These are phyloP conservation scores for Megathymus violae DNA, from an alignment of 1,140 invertebrate genomes.

Conservation along the genomic window DNA sequence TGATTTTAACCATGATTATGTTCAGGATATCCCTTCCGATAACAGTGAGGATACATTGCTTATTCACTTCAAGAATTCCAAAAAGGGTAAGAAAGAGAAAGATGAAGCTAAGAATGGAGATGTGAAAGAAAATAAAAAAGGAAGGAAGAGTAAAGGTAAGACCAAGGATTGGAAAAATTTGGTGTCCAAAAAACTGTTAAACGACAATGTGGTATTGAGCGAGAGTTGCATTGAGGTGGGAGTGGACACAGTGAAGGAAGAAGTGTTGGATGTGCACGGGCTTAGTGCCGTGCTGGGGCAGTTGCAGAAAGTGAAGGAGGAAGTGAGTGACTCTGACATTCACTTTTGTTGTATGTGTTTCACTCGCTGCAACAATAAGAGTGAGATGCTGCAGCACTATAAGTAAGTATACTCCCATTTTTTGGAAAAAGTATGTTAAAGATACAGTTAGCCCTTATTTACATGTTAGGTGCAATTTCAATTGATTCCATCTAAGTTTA, in stretches of 20 bases:
- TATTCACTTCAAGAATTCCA: slow-evolving; percentile 60
- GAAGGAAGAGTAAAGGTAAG: slow-evolving; percentile 50
- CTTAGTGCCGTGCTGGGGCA: slow-evolving; percentile 18
- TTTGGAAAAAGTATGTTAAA: too few relatives aligned
- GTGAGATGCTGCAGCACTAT: slow-evolving; percentile 71
- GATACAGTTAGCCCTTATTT: too few relatives aligned
- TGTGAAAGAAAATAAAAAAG: slow-evolving; percentile 45
- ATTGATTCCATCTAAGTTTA: too few relatives aligned
- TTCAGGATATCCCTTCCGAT: slow-evolving; percentile 49
- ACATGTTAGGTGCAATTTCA: too few relatives aligned
- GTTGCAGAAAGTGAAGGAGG: slow-evolving; percentile 27
- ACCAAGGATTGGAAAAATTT: slow-evolving; percentile 44
- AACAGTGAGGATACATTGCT: slow-evolving; percentile 65
- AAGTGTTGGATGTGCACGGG: slow-evolving; percentile 31
- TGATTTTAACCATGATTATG: slow-evolving; percentile 38
- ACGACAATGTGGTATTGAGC: slow-evolving; percentile 31
- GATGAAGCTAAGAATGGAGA: slow-evolving; percentile 45
- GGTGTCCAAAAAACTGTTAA: slow-evolving; percentile 5
- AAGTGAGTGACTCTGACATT: slow-evolving; percentile 19
- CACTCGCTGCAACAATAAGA: slow-evolving; percentile 48
- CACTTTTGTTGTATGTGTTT: slow-evolving; percentile 76
- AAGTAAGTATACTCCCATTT: slow-evolving; percentile 54
- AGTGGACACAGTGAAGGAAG: slow-evolving; percentile 42
- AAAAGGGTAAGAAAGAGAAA: slow-evolving; percentile 48
- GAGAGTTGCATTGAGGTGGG: slow-evolving; percentile 28